phyloP scores from a whole-genome alignment of 2,113 vertebrate genomes.

The Hydropotes inermis region DNA sequence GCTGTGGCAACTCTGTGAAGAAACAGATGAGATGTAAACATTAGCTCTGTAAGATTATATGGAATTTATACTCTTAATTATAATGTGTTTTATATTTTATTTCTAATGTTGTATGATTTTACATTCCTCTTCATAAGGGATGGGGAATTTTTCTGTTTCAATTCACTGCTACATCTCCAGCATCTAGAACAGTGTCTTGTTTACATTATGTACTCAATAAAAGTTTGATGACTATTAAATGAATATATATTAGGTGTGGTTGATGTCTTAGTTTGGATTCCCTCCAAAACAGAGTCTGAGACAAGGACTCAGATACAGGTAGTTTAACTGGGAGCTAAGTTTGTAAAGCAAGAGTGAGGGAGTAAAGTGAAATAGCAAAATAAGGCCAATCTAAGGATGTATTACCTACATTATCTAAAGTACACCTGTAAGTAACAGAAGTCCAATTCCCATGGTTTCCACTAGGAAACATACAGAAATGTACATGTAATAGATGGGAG shows the following conservation, averaged over 20 bases:
- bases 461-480: neutral
- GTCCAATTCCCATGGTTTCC: neutral
- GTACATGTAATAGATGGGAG: neutral
- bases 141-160: neutral
- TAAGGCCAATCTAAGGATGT: neutral
- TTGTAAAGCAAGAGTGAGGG: neutral
- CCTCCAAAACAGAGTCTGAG: neutral
- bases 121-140: neutral
- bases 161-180: neutral
- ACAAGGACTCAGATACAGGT: neutral
- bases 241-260: neutral
- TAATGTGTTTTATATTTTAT: neutral
- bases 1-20: neutral
- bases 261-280: neutral
- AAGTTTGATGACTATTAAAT: neutral
- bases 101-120: neutral
- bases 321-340: neutral
- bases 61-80: neutral
- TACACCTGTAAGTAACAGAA: neutral
- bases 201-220: neutral
- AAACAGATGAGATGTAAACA: neutral
- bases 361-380: neutral
- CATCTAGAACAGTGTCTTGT: neutral
- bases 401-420: neutral
- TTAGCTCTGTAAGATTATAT: neutral